Percentiles rank a stretch among this genome's conserved stretches.
phyloP scores from a whole-genome alignment of 1,140 invertebrate species.

The Teleopsis dalmanni region DNA sequence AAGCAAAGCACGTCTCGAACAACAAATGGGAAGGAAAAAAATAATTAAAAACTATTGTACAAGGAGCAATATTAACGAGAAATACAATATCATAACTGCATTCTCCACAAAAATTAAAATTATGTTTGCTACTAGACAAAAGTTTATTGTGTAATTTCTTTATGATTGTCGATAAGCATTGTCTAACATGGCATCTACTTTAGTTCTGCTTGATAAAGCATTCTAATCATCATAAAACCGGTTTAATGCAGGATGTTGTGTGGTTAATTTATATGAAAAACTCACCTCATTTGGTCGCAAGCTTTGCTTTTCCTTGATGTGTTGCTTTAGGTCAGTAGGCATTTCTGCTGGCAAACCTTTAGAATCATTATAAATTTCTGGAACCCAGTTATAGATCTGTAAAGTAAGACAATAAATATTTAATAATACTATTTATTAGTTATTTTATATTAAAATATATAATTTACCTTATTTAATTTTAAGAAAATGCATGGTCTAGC shows the following conservation, averaged over 20 bases:
- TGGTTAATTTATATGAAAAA: background rate
- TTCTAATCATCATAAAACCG: background rate
- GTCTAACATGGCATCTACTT: too few species aligned
- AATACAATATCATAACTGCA: too few species aligned
- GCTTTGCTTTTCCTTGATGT: conserved; percentile 50
- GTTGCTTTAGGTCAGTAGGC: conserved; percentile 65
- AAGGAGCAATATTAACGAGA: too few species aligned
- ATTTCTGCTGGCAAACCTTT: conserved; percentile 60
- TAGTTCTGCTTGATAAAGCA: too few species aligned
- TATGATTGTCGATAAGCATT: too few species aligned
- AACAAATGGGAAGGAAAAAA: too few species aligned
- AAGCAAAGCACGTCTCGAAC: too few species aligned
- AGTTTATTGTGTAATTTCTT: too few species aligned
- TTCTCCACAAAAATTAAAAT: too few species aligned
- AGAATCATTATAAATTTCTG: conserved; percentile 67
- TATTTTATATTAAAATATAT: background rate
- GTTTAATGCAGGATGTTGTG: background rate
- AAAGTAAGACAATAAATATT: conserved; percentile 8
- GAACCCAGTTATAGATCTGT: conserved; percentile 75
- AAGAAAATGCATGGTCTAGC: conserved; percentile 75
- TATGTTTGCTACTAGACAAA: too few species aligned
- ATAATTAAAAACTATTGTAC: too few species aligned
- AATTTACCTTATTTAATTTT: conserved; percentile 64
- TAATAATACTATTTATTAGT: background rate
- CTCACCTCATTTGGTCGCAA: conserved; percentile 40